A percentile compares a stretch with the other conserved stretches of the same genome.
phyloP scores from a whole-genome alignment of 2,888 invertebrate species.

The Diaprepes abbreviatus region DNA sequence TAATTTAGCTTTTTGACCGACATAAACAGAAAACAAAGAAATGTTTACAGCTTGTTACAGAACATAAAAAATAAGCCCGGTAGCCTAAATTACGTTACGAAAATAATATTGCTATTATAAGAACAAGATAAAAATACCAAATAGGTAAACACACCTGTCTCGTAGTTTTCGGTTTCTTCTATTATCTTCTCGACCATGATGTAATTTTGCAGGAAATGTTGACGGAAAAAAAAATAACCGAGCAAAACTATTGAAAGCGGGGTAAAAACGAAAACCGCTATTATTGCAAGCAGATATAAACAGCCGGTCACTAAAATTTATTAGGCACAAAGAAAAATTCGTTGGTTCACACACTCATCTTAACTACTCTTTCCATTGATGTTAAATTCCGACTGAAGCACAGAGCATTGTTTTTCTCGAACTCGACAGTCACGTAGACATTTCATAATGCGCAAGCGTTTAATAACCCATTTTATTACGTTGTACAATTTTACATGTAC shows the following conservation, averaged over 20 bases:
- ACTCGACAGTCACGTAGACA: slow-evolving; percentile 56
- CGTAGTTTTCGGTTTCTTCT: slow-evolving; percentile 74
- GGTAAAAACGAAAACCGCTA: slow-evolving; percentile 39
- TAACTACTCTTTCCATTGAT: slow-evolving; percentile 62
- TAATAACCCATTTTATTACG: slow-evolving; percentile 15
- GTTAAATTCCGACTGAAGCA: slow-evolving; percentile 66
- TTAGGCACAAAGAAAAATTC: slow-evolving; percentile 63
- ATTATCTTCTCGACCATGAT: slow-evolving; percentile 77
- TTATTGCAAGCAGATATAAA: slow-evolving; percentile 49
- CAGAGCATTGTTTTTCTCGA: slow-evolving; percentile 45
- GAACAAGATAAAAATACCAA: background rate
- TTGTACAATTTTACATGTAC: slow-evolving; percentile 38
- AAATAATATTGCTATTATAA: background rate
- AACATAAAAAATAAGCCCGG: too few species aligned
- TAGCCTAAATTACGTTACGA: background rate
- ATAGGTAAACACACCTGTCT: slow-evolving; percentile 46
- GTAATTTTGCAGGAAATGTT: slow-evolving; percentile 43
- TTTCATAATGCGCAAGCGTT: slow-evolving; percentile 49
- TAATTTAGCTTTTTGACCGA: background rate
- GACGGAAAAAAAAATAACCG: slow-evolving; percentile 44
- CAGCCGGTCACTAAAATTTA: slow-evolving; percentile 59
- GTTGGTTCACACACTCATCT: slow-evolving; percentile 64
- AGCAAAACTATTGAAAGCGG: slow-evolving; percentile 39
- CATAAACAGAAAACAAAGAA: background rate
- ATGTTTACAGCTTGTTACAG: background rate